These are phyloP conservation scores for Didymodactylos carnosus DNA, from an alignment of 2,888 invertebrate species.

Conservation along the genomic window DNA sequence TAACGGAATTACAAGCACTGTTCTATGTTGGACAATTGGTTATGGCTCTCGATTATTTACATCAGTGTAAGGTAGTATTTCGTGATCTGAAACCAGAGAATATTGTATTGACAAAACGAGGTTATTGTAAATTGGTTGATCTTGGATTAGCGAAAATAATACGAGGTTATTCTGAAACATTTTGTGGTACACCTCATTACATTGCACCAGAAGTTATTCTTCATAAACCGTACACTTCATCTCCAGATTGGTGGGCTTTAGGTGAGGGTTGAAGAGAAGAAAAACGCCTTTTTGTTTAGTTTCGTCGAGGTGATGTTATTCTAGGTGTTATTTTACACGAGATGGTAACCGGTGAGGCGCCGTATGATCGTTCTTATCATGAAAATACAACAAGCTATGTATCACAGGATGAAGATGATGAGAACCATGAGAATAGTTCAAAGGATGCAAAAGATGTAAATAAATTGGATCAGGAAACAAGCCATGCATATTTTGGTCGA, in stretches of 20 bases:
- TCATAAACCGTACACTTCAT: background rate
- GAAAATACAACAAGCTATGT: too few relatives aligned
- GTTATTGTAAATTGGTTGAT: background rate
- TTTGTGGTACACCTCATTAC: background rate
- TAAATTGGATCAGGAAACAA: background rate
- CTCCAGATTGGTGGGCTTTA: background rate
- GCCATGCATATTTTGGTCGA: background rate
- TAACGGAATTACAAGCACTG: background rate
- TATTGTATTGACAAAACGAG: background rate
- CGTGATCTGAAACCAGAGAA: background rate
- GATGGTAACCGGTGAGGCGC: background rate
- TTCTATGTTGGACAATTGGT: background rate
- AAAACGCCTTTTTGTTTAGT: too few relatives aligned
- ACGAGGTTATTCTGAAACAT: background rate
- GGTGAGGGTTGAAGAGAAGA: too few relatives aligned
- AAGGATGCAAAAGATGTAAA: too few relatives aligned
- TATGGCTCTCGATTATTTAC: background rate
- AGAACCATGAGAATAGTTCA: too few relatives aligned
- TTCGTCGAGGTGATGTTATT: too few relatives aligned
- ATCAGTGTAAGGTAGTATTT: background rate
- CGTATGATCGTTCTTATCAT: background rate
- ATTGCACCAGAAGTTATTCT: background rate
- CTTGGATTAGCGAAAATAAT: background rate
- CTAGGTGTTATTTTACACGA: background rate
- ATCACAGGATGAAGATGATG: too few relatives aligned